Conservation (phyloP, 2,797 vertebrate species). For the Sebastes matsubarae region DNA sequence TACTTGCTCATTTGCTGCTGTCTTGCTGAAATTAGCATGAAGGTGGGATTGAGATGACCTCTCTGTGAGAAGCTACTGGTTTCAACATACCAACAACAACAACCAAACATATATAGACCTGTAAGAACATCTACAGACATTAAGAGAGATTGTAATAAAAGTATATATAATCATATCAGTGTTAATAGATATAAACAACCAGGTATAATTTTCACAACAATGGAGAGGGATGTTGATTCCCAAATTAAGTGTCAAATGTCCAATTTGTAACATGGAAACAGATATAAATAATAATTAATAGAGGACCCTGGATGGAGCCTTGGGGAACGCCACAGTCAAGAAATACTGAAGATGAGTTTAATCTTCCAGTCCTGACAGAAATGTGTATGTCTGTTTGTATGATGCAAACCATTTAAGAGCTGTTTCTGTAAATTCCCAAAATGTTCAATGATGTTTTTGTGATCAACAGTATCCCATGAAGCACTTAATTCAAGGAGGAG, state of each 20-base stretch:
- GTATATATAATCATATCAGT: neutral
- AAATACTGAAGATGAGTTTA: neutral
- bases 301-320: neutral
- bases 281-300: neutral
- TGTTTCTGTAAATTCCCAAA: neutral
- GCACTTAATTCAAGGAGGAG: neutral
- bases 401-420: neutral
- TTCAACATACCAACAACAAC: neutral
- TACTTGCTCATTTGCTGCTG: constrained; percentile 37
- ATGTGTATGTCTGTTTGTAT: neutral
- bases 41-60: constrained; percentile 38
- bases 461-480: neutral
- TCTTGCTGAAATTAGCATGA: constrained; percentile 33
- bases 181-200: neutral
- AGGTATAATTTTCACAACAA: neutral
- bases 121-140: neutral
- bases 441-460: neutral
- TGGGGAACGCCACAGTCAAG: neutral
- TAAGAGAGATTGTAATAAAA: neutral
- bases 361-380: neutral
- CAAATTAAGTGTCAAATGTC: neutral
- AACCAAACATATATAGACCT: neutral
- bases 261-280: neutral
- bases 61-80: neutral
- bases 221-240: neutral